Evolutionary conservation across 2,113 vertebrate genomes (phyloP).

Genomic region (Bos indicus): DNA sequence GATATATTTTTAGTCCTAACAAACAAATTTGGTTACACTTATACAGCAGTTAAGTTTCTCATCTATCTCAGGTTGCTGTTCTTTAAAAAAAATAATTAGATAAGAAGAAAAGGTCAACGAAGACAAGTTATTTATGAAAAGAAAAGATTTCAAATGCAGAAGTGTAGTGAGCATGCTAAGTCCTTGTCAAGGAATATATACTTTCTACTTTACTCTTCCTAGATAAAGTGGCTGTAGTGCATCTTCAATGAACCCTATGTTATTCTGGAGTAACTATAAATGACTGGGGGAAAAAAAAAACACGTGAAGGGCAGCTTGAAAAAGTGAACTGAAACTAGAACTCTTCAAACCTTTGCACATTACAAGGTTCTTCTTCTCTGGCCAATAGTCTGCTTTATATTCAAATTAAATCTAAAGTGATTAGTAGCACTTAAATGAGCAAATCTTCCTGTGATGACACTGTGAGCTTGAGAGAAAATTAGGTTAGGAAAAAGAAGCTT

Average conservation of each 20-base stretch:
- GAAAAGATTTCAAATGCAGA: background rate
- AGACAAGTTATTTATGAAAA: background rate
- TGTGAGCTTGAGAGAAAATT: constrained; percentile 50
- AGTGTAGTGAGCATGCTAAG: background rate
- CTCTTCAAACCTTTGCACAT: background rate
- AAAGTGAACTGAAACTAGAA: background rate
- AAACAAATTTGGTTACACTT: background rate
- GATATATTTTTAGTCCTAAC: background rate
- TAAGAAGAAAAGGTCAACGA: background rate
- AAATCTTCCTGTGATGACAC: constrained; percentile 56
- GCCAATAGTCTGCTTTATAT: constrained; percentile 39
- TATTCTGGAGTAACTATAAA: background rate
- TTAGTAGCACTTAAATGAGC: constrained; percentile 59
- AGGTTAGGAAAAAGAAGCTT: constrained; percentile 38
- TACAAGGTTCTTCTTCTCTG: background rate
- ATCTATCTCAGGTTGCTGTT: background rate
- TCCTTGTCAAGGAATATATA: background rate
- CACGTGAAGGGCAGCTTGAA: background rate
- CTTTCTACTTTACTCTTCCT: background rate
- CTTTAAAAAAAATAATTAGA: background rate
- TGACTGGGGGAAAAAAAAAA: background rate
- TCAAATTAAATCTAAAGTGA: constrained; percentile 58
- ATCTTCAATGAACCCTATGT: background rate
- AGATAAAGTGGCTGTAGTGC: background rate
- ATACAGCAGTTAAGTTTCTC: background rate